Conservation (phyloP, 2,797 vertebrate species). For the Yasuhikotakia modesta region DNA sequence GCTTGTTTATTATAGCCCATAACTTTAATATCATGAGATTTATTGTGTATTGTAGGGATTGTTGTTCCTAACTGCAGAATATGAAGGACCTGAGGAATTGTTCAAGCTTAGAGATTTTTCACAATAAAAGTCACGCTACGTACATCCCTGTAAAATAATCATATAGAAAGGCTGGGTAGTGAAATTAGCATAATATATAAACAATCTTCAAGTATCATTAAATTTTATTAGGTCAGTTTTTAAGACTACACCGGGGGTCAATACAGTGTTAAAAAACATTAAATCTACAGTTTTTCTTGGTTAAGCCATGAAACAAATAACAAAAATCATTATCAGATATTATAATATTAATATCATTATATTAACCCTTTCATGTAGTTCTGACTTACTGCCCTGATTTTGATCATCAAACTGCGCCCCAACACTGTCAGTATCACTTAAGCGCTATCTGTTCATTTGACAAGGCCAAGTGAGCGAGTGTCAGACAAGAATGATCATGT, state of each 20-base stretch:
- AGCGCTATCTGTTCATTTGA: constrained; percentile 15
- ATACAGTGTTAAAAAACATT: background rate
- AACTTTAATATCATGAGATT: background rate
- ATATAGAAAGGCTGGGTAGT: no score
- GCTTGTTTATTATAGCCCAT: constrained; percentile 1
- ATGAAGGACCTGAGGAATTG: no score
- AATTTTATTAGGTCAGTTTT: background rate
- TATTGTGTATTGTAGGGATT: background rate
- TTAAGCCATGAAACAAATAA: background rate
- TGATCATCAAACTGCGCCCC: constrained; percentile 8
- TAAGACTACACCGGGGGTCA: background rate
- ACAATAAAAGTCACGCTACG: no score
- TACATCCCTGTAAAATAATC: no score
- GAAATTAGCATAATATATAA: no score
- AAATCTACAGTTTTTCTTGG: background rate
- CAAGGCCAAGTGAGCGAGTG: background rate
- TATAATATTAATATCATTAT: no score
- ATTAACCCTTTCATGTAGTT: background rate
- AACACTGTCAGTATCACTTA: constrained; percentile 7
- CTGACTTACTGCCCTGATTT: constrained; percentile 7
- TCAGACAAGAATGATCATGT: background rate
- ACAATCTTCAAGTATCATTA: background rate
- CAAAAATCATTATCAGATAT: no score
- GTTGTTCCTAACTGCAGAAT: background rate
- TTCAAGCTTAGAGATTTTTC: no score